Percentiles rank a stretch among this genome's conserved stretches.
phyloP scores from a whole-genome alignment of 2,888 invertebrate genomes.

The Pandemis corylana region DNA sequence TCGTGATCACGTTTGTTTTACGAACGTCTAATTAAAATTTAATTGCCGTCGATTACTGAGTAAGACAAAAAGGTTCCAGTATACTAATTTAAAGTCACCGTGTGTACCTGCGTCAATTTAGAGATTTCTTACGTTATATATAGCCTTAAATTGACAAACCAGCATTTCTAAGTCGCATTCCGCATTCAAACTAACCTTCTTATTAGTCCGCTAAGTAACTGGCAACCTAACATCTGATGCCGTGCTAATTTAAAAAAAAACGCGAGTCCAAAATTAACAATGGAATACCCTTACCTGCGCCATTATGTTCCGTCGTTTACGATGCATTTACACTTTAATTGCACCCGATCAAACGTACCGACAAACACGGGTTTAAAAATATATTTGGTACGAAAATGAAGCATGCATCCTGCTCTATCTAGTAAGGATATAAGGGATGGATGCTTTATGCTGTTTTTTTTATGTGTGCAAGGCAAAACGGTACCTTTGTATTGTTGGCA shows the following conservation, averaged over 20 bases:
- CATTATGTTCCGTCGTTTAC: constrained; percentile 73
- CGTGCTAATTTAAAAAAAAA: constrained; percentile 47
- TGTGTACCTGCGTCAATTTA: too few relatives aligned
- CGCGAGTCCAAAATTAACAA: constrained; percentile 11
- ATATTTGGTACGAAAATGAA: not conserved
- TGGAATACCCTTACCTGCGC: constrained; percentile 60
- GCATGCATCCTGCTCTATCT: not conserved
- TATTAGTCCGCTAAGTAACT: constrained; percentile 4
- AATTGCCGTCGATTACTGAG: too few relatives aligned
- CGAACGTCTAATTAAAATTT: too few relatives aligned
- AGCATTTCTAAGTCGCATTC: too few relatives aligned
- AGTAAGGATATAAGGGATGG: not conserved
- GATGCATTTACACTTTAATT: constrained; percentile 80
- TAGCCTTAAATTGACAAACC: too few relatives aligned
- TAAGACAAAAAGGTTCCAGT: too few relatives aligned
- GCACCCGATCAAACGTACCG: constrained; percentile 77
- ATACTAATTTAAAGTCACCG: too few relatives aligned
- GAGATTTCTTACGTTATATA: too few relatives aligned
- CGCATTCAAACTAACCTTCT: not conserved
- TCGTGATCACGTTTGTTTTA: too few relatives aligned
- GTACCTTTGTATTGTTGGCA: not conserved
- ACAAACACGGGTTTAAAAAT: constrained; percentile 48
- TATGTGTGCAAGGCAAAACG: constrained; percentile 1
- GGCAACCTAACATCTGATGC: not conserved
- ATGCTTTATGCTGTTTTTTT: not conserved